Percentiles rank a stretch among this genome's conserved stretches.
Conservation (phyloP, 2,113 vertebrate species). For the Nematolebias whitei region DNA sequence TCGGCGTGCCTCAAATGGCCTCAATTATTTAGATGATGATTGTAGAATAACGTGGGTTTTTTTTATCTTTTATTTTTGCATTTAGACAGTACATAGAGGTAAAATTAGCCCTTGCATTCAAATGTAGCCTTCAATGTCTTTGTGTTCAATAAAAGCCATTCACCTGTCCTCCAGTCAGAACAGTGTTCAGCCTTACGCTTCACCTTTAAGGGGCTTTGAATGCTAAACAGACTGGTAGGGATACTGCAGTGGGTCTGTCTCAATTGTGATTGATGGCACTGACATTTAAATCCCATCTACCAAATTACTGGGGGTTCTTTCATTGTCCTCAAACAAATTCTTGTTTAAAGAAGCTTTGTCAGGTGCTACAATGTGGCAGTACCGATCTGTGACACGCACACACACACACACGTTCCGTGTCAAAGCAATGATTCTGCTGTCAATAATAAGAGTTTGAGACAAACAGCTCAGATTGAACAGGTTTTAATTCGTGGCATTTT, state of each 20-base stretch:
- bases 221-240: constrained; percentile 70
- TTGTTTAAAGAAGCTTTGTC: constrained; percentile 81
- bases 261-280: constrained; percentile 79
- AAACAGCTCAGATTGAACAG: constrained; percentile 36
- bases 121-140: constrained; percentile 7
- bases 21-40: background rate
- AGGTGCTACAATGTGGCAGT: constrained; percentile 61
- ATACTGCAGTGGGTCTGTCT: constrained; percentile 58
- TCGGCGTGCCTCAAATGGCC: constrained; percentile 17
- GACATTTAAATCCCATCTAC: constrained; percentile 84
- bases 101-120: constrained; percentile 5
- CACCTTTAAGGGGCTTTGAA: constrained; percentile 59
- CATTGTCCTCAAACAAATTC: constrained; percentile 82
- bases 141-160: constrained; percentile 38
- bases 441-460: constrained; percentile 37
- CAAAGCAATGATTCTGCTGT: constrained; percentile 44
- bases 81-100: background rate
- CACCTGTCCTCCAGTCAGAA: constrained; percentile 43
- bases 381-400: constrained; percentile 36
- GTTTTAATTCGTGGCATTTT: constrained; percentile 34
- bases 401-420: constrained; percentile 26
- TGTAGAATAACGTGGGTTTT: background rate
- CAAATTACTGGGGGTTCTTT: constrained; percentile 76
- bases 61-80: background rate
- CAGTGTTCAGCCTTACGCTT: constrained; percentile 51